Evolutionary conservation across 2,888 invertebrate species (phyloP).

Genomic region (Temnothorax ravouxi): DNA sequence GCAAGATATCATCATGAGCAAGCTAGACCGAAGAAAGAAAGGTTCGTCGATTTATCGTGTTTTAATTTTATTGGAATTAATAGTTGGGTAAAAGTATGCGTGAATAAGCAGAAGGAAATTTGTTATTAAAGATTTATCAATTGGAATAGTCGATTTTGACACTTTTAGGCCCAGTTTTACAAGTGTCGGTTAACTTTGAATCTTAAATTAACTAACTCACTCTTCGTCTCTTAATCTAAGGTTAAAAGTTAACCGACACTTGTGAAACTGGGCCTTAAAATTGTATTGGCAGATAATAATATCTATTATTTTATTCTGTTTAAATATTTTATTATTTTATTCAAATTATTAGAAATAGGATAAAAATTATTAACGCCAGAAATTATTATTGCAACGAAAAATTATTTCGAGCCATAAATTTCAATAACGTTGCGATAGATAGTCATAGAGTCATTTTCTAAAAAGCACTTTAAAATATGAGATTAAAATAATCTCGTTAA

Average conservation of each 20-base stretch:
- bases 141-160: neutral
- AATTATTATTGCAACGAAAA: neutral
- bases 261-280: no score
- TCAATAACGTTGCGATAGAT: neutral
- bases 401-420: neutral
- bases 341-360: neutral
- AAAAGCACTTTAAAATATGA: neutral
- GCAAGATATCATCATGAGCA: conserved; percentile 97
- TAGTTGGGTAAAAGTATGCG: neutral
- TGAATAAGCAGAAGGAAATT: neutral
- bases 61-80: conserved; percentile 2
- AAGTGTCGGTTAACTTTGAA: no score
- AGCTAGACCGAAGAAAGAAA: conserved; percentile 96
- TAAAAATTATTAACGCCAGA: neutral
- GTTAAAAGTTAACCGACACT: no score
- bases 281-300: neutral
- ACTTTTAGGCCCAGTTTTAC: neutral
- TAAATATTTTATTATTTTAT: neutral
- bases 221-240: no score
- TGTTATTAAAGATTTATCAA: neutral
- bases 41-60: conserved; percentile 85
- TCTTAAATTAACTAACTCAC: no score
- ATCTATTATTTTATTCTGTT: neutral
- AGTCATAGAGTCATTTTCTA: neutral
- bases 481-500: conserved; percentile 36